These are phyloP conservation scores for Cephus rjabovi DNA, from an alignment of 2,888 invertebrate species.

Conservation along the genomic window DNA sequence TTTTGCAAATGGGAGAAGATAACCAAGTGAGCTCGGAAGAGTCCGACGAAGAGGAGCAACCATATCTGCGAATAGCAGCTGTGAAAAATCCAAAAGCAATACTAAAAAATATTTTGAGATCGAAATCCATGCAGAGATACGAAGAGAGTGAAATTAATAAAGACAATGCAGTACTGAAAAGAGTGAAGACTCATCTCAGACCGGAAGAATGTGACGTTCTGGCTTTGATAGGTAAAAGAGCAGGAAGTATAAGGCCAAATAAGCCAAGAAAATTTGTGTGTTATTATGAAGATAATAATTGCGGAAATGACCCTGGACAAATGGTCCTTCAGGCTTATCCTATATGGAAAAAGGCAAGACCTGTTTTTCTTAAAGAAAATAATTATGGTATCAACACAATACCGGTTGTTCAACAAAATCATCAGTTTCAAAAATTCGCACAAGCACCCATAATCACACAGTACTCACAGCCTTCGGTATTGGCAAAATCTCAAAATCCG, in stretches of 20 bases:
- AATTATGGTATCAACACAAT: neutral
- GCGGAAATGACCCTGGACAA: constrained; percentile 10
- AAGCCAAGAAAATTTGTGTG: constrained; percentile 41
- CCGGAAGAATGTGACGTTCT: constrained; percentile 12
- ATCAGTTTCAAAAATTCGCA: neutral
- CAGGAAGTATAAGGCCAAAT: neutral
- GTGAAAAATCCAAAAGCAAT: constrained; percentile 16
- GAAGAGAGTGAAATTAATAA: neutral
- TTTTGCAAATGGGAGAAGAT: constrained; percentile 1
- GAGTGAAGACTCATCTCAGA: constrained; percentile 11
- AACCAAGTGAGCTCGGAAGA: neutral
- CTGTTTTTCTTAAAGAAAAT: neutral
- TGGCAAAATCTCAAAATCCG: neutral
- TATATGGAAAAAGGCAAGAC: neutral
- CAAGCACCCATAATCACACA: neutral
- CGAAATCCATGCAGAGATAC: constrained; percentile 18
- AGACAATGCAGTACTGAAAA: neutral
- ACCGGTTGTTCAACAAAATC: neutral
- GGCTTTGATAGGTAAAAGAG: constrained; percentile 15
- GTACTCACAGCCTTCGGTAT: neutral
- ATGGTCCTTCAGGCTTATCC: constrained; percentile 14
- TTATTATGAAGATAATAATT: constrained; percentile 35
- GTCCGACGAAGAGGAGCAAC: neutral
- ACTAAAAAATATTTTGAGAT: constrained; percentile 18
- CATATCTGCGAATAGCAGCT: constrained; percentile 11